A percentile compares a stretch with the other conserved stretches of the same genome.
Evolutionary conservation across 2,797 vertebrate genomes (phyloP).

Genomic region (Synaphobranchus kaupii): DNA sequence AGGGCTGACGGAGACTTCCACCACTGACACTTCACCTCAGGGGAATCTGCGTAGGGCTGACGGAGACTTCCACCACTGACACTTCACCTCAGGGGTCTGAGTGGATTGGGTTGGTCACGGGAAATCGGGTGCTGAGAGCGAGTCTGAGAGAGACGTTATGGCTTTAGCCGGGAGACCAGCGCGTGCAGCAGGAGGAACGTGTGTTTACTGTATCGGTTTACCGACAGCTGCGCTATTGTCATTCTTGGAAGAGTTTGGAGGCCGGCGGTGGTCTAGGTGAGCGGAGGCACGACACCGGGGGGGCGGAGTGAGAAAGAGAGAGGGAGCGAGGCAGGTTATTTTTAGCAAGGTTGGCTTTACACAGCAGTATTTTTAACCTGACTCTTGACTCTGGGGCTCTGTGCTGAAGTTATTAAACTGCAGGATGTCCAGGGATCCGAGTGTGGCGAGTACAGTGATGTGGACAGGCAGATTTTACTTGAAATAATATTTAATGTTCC

Average conservation of each 20-base stretch:
- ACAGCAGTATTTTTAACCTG: slow-evolving; percentile 12
- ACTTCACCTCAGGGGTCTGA: neutral
- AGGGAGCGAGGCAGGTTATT: neutral
- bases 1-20: neutral
- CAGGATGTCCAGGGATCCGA: neutral
- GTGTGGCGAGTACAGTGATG: neutral
- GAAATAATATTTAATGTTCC: neutral
- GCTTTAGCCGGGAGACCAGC: neutral
- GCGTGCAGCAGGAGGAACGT: neutral
- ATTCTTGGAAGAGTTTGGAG: slow-evolving; percentile 8
- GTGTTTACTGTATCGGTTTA: slow-evolving; percentile 33
- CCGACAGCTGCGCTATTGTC: slow-evolving; percentile 34
- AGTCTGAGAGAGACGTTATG: neutral
- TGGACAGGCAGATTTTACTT: neutral
- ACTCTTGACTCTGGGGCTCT: slow-evolving; percentile 10
- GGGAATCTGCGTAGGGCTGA: neutral
- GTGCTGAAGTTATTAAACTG: neutral
- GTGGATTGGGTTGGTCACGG: neutral
- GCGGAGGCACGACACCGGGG: neutral
- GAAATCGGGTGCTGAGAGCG: neutral
- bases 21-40: neutral
- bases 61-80: neutral
- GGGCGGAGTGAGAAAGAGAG: neutral
- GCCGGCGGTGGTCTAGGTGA: neutral
- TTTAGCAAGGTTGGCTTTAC: slow-evolving; percentile 4